phyloP scores from a whole-genome alignment of 2,888 invertebrate species.

The Zygaena filipendulae region DNA sequence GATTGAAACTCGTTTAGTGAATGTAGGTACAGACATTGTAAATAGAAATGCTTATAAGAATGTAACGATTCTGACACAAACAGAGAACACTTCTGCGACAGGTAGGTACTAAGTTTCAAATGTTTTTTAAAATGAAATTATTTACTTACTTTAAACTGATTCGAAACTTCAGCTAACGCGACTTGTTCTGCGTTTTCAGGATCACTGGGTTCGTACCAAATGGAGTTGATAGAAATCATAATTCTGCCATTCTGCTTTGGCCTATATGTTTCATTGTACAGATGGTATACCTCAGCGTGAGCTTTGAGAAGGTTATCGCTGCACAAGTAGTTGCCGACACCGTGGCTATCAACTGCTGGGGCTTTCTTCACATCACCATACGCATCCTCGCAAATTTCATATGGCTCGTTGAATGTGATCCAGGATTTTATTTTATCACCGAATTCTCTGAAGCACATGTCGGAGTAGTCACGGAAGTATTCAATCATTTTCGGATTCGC shows the following conservation, averaged over 20 bases:
- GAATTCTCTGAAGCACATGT: slow-evolving; percentile 62
- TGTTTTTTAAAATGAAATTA: too few species aligned
- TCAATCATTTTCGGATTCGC: slow-evolving; percentile 61
- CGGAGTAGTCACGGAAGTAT: slow-evolving; percentile 67
- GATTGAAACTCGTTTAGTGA: background rate
- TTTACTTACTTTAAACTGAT: slow-evolving; percentile 53
- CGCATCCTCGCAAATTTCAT: slow-evolving; percentile 61
- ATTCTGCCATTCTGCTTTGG: slow-evolving; percentile 62
- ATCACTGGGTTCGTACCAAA: slow-evolving; percentile 61
- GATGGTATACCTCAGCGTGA: slow-evolving; percentile 73
- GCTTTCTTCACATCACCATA: slow-evolving; percentile 63
- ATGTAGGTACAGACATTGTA: too few species aligned
- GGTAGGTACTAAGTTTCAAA: too few species aligned
- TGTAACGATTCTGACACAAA: too few species aligned
- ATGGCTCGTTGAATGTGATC: slow-evolving; percentile 78
- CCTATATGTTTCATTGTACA: slow-evolving; percentile 72
- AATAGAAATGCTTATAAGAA: too few species aligned
- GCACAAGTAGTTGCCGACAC: slow-evolving; percentile 72
- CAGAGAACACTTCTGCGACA: too few species aligned
- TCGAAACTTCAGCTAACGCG: slow-evolving; percentile 55
- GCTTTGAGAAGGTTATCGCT: slow-evolving; percentile 73
- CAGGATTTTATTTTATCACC: slow-evolving; percentile 71
- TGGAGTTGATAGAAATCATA: slow-evolving; percentile 65
- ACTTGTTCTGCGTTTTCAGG: slow-evolving; percentile 46
- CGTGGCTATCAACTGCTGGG: slow-evolving; percentile 64